phyloP scores from a whole-genome alignment of 2,113 vertebrate genomes.

The Myocastor coypus region DNA sequence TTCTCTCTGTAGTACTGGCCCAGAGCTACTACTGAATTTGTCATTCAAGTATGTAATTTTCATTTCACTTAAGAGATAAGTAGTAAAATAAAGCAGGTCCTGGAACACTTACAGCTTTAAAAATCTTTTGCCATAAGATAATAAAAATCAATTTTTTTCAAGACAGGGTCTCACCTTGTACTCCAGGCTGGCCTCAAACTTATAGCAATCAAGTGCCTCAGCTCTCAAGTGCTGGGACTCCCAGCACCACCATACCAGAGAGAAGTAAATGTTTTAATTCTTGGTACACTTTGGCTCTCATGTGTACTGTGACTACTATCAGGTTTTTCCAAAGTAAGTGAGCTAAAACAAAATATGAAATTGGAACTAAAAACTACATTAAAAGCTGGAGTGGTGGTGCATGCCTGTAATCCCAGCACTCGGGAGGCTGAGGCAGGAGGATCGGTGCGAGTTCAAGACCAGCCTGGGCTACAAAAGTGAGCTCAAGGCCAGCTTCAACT shows the following conservation, averaged over 20 bases:
- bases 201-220: not conserved
- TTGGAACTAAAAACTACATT: slow-evolving; percentile 5
- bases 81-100: slow-evolving; percentile 72
- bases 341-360: slow-evolving; percentile 37
- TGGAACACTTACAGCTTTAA: slow-evolving; percentile 48
- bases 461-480: no score
- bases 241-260: not conserved
- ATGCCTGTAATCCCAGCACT: no score
- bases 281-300: not conserved
- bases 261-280: slow-evolving; percentile 37
- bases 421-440: no score
- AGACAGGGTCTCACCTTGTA: not conserved
- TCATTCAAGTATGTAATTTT: slow-evolving; percentile 65
- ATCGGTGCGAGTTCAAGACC: no score
- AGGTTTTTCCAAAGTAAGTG: not conserved
- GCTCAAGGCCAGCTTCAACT: no score
- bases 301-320: not conserved
- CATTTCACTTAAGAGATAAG: slow-evolving; percentile 55
- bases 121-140: slow-evolving; percentile 40
- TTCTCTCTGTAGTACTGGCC: slow-evolving; percentile 58
- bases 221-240: not conserved
- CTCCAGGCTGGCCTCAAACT: not conserved
- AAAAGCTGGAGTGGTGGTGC: no score
- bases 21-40: slow-evolving; percentile 13
- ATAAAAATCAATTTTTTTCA: slow-evolving; percentile 67